Base-by-base conservation (phyloP, 2,113 vertebrate genomes). In the Bubo bubo region DNA sequence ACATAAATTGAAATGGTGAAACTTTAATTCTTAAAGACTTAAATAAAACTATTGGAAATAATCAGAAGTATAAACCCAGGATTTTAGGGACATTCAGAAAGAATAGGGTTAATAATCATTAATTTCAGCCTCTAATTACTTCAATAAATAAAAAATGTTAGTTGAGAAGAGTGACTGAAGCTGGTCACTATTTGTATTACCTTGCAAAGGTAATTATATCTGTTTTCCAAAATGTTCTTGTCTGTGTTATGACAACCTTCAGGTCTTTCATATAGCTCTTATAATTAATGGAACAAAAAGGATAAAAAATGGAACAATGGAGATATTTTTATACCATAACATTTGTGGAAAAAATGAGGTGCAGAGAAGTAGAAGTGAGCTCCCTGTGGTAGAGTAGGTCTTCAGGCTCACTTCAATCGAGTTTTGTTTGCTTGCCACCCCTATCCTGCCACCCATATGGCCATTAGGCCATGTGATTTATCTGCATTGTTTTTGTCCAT, bases 381-480 rank as follows among this genome's bases (percentile, higher is more conserved):
- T 24, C 20, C 16, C 45, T 77, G 18, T 55, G n/a, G 26, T 14
- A 52, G n/a, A 75, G 9, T 4, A 58, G 35, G 10, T 67, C 10
- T 73, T 7, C 55, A 66, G 52, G 28, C 16, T 84, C 43, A 23
- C 34, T 93, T 80, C 35, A 85, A 39, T 34, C 0, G 1, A 14
- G 9, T 34, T 63, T 39, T 35, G 4, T 49, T 63, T 17, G 19
- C 16, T 43, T 56, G 34, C 27, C 19, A 23, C 68, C 19, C 14
- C 23, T 14, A 2, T 53, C 23, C 34, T 80, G 23, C 37, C 23
- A 30, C 27, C 3, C 0, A 4, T 17, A 19, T 0, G 4, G 19
- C 34, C 15, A 3, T 37, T 50, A 3, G n/a, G 49, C 19, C 0
- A 0, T 32, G 50, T 1, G 8, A 39, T 10, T 3, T 6, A 6